These are phyloP conservation scores for Merluccius polli DNA, from an alignment of 2,797 vertebrate species.

Conservation along the genomic window DNA sequence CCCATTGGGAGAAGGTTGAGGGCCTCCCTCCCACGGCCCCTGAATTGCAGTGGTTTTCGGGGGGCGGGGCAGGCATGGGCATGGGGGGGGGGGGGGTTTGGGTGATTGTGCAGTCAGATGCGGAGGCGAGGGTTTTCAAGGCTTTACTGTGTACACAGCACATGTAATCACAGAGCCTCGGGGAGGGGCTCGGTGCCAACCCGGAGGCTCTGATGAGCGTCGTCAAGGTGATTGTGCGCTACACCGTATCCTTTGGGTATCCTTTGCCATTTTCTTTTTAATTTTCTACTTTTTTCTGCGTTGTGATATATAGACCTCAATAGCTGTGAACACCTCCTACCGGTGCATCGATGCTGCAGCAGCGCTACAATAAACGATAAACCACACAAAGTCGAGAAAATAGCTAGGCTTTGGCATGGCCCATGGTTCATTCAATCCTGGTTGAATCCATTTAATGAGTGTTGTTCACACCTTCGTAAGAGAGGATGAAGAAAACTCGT, in stretches of 20 bases:
- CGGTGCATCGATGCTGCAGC: no score
- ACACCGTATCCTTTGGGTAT: not conserved
- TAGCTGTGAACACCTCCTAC: no score
- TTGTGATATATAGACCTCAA: not conserved
- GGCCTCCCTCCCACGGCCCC: slow-evolving; percentile 33
- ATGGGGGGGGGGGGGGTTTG: not conserved
- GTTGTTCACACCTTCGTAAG: not conserved
- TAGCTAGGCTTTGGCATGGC: not conserved
- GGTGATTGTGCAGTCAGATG: slow-evolving; percentile 63
- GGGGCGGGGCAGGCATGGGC: slow-evolving; percentile 39
- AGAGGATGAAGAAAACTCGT: not conserved
- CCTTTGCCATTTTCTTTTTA: not conserved
- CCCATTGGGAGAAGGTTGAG: not conserved
- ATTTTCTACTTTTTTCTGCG: not conserved
- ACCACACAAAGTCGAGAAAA: not conserved
- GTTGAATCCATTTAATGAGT: not conserved
- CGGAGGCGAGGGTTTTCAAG: slow-evolving; percentile 59
- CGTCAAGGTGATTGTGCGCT: not conserved
- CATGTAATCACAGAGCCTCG: slow-evolving; percentile 61
- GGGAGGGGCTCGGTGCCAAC: slow-evolving; percentile 36
- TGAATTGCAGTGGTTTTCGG: slow-evolving; percentile 28
- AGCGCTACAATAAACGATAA: not conserved
- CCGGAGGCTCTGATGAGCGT: slow-evolving; percentile 33
- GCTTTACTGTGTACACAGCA: slow-evolving; percentile 58
- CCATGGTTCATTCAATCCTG: not conserved